Conservation (phyloP, 2,113 vertebrate species). For the Alosa alosa region DNA sequence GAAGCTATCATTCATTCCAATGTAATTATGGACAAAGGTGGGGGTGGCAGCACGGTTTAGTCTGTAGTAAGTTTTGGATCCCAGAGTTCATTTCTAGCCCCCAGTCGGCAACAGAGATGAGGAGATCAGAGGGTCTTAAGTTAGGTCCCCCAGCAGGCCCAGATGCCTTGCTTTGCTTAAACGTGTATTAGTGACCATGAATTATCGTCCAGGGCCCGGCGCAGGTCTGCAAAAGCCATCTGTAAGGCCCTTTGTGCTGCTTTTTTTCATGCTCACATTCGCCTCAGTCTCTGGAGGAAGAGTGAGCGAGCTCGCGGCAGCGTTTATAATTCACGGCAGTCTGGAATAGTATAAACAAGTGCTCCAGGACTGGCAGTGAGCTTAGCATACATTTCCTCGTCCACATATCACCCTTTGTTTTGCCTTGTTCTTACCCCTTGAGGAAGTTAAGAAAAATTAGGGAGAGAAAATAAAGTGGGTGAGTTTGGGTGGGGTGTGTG, state of each 20-base stretch:
- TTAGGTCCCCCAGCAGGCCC: conserved; percentile 16
- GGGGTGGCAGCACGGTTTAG: background rate
- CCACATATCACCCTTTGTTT: conserved; percentile 5
- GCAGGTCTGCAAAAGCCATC: conserved; percentile 31
- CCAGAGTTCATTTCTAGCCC: background rate
- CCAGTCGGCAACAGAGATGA: background rate
- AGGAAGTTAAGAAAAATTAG: conserved; percentile 15
- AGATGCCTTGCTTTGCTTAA: conserved; percentile 19
- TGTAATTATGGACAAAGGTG: background rate
- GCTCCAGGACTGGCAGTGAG: background rate
- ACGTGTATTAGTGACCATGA: conserved; percentile 31
- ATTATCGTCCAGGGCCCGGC: conserved; percentile 12
- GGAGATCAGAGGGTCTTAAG: conserved; percentile 27
- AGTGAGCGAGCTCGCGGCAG: background rate
- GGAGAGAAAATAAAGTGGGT: background rate
- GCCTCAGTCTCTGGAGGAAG: conserved; percentile 14
- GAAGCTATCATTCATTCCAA: background rate
- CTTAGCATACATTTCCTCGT: conserved; percentile 28
- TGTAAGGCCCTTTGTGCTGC: conserved; percentile 19
- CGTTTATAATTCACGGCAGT: conserved; percentile 37
- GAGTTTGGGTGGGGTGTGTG: background rate
- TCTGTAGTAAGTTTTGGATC: conserved; percentile 6
- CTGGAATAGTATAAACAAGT: conserved; percentile 23
- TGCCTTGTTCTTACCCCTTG: background rate
- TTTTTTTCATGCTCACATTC: conserved; percentile 14